A percentile compares a stretch with the other conserved stretches of the same genome.
Conservation (phyloP, 2,113 vertebrate genomes). For the Corydoras sp. region DNA sequence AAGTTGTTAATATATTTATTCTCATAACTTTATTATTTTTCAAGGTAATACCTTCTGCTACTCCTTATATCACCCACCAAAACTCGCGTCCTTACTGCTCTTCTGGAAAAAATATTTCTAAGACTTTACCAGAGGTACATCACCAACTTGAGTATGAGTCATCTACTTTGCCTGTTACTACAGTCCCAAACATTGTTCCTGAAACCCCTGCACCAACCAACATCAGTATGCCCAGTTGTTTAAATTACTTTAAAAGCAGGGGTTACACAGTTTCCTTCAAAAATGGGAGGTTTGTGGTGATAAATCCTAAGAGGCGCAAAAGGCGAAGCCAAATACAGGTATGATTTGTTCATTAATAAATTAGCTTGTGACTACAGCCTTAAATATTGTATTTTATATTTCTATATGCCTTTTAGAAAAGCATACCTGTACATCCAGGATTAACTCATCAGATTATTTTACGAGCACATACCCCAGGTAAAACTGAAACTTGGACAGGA, state of each 20-base stretch:
- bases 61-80: neutral
- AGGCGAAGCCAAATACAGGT: conserved; percentile 61
- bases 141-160: neutral
- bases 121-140: neutral
- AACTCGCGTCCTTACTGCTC: conserved; percentile 1
- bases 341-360: neutral
- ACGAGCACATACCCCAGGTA: conserved; percentile 49
- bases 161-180: neutral
- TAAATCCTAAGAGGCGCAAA: conserved; percentile 57
- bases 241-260: conserved; percentile 71
- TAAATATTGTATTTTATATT: neutral
- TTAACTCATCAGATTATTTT: conserved; percentile 56
- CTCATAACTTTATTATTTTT: neutral
- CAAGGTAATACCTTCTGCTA: neutral
- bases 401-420: conserved; percentile 45
- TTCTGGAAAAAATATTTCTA: neutral
- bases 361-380: neutral
- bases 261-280: conserved; percentile 71
- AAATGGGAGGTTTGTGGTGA: conserved; percentile 70
- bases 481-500: conserved; percentile 71
- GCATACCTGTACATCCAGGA: conserved; percentile 44
- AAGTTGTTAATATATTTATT: neutral
- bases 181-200: conserved; percentile 2
- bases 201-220: neutral
- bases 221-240: conserved; percentile 67